Base-by-base conservation (phyloP, 2,113 vertebrate genomes). In the Triplophysa rosa region DNA sequence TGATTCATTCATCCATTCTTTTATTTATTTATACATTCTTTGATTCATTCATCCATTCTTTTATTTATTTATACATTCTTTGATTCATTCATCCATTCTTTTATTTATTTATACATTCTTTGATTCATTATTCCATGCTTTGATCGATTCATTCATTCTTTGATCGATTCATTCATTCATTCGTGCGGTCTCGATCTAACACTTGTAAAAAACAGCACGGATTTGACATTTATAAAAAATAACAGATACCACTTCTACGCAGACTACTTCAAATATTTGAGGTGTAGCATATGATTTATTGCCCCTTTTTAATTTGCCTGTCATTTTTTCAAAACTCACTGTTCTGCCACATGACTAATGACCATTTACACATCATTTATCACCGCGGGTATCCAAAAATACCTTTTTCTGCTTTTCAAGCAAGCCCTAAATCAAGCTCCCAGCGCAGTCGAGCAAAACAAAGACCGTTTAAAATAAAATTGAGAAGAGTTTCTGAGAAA, bases 341-440 rank as follows among this genome's bases (percentile, higher is more conserved):
- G 58, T 23, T 67, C 70, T 59, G 77, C 83, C 76, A 75, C 52
- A 71, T 79, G 83, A 84, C 69, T 81, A 79, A 84, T 79, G 65
- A 54, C 49, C 64, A 26, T 79, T 64, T 81, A 69, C 77, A 70
- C 76, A 52, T 75, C 77, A 82, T 80, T 84, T 61, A 67, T 63
- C 37, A 64, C 40, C 24, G 79, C 78, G 68, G 74, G n/a, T 78
- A 68, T 45, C 75, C 68, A 81, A 81, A 81, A 49, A 74, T 64
- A 54, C 76, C 14, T 69, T 59, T 79, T 71, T 64, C 23, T 49
- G 66, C 73, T 76, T 67, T 54, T 68, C 65, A 61, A 70, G 70
- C 70, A 52, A 24, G 64, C 68, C 66, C 45, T 62, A 56, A 76
- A 74, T 76, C 79, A 81, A 79, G 73, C 49, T 17, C 40, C 1